Evolutionary conservation across 2,113 vertebrate species (phyloP).

Genomic region (Thamnophis sirtalis): DNA sequence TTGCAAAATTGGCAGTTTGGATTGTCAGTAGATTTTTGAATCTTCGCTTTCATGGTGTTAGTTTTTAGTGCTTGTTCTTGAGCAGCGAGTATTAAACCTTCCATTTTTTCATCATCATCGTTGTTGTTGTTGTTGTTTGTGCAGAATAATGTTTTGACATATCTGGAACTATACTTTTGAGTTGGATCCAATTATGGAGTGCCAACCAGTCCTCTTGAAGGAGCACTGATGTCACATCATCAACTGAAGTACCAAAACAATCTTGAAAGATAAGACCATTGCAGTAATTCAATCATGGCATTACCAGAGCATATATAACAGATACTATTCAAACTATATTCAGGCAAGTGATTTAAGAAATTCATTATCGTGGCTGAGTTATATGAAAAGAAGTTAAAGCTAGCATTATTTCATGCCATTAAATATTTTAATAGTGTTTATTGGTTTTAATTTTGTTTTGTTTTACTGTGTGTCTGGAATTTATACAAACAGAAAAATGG

Average conservation of each 20-base stretch:
- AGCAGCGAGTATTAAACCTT: too few species aligned
- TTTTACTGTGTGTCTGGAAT: neutral
- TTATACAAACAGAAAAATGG: neutral
- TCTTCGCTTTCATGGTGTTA: too few species aligned
- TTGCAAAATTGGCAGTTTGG: too few species aligned
- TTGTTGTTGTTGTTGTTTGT: too few species aligned
- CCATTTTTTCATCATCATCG: too few species aligned
- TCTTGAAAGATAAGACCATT: neutral
- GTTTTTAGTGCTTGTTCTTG: too few species aligned
- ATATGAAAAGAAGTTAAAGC: neutral
- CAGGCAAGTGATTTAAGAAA: neutral
- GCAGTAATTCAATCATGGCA: neutral
- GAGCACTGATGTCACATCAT: neutral
- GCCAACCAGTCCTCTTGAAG: neutral
- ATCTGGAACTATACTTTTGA: neutral
- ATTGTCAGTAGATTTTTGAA: too few species aligned
- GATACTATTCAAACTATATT: neutral
- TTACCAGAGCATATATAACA: neutral
- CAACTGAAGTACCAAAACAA: neutral
- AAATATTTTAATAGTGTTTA: neutral
- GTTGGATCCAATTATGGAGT: neutral
- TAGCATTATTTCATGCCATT: neutral
- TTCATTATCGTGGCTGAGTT: neutral
- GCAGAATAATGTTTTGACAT: neutral
- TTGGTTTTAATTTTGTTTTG: neutral